Percentiles rank a stretch among this genome's conserved stretches.
Conservation (phyloP, 2,797 vertebrate species). For the Gymnoscopelus braueri region DNA sequence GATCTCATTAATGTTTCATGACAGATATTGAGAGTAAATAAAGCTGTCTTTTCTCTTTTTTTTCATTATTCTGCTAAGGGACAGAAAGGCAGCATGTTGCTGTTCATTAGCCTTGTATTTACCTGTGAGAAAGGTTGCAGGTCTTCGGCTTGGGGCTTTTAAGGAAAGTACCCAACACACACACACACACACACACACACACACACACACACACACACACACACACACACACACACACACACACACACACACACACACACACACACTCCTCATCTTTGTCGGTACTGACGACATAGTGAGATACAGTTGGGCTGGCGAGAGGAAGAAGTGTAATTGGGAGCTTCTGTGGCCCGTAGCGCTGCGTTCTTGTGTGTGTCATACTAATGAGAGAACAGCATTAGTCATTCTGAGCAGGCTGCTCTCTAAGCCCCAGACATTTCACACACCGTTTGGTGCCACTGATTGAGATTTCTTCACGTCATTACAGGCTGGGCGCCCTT, state of each 20-base stretch:
- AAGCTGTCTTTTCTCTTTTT: constrained; percentile 9
- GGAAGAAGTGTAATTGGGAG: constrained; percentile 24
- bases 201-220: too few relatives aligned
- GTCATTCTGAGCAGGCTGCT: constrained; percentile 52
- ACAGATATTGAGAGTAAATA: constrained; percentile 13
- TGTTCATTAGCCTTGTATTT: too few relatives aligned
- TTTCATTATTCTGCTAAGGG: not conserved
- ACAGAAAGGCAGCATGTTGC: not conserved
- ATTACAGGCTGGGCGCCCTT: constrained; percentile 38
- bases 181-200: not conserved
- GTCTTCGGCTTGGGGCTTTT: constrained; percentile 15
- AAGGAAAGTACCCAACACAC: not conserved
- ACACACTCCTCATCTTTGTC: constrained; percentile 1
- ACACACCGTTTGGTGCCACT: constrained; percentile 59
- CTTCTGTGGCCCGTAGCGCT: constrained; percentile 30
- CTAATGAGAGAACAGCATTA: constrained; percentile 54
- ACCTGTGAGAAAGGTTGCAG: too few relatives aligned
- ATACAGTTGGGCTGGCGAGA: constrained; percentile 23
- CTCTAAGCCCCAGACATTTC: constrained; percentile 63
- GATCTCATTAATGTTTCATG: constrained; percentile 29
- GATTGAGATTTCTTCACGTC: constrained; percentile 54
- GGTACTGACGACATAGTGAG: constrained; percentile 26
- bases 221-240: too few relatives aligned
- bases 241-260: too few relatives aligned
- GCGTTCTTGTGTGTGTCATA: constrained; percentile 22